A percentile compares a stretch with the other conserved stretches of the same genome.
phyloP scores from a whole-genome alignment of 2,888 invertebrate species.

The Girardia tigrina region DNA sequence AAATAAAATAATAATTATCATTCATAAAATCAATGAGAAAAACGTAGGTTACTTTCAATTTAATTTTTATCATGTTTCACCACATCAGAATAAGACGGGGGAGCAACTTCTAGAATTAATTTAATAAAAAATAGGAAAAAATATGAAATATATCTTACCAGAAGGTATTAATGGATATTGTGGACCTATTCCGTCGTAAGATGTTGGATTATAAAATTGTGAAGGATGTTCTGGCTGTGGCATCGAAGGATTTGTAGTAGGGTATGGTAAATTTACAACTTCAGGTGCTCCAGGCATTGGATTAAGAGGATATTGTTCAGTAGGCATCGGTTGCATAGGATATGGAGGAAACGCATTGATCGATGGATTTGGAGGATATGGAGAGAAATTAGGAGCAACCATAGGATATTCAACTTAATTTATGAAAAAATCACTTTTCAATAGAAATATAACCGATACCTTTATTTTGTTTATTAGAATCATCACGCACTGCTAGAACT shows the following conservation, averaged over 20 bases:
- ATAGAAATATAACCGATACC: too few species aligned
- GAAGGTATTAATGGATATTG: neutral
- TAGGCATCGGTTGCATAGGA: too few species aligned
- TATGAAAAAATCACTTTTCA: too few species aligned
- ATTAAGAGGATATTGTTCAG: neutral
- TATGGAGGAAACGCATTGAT: too few species aligned
- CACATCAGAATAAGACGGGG: neutral
- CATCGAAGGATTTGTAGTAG: too few species aligned
- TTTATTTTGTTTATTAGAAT: neutral
- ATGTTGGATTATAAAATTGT: neutral
- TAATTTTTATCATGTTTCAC: too few species aligned
- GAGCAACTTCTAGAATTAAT: neutral
- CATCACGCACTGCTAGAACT: neutral
- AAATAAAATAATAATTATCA: too few species aligned
- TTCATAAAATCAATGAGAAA: neutral
- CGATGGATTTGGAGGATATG: too few species aligned
- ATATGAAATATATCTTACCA: neutral
- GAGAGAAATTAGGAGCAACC: too few species aligned
- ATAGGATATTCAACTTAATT: too few species aligned
- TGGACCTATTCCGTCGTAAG: neutral
- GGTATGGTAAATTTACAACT: too few species aligned
- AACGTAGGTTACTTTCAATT: neutral
- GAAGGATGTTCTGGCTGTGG: neutral
- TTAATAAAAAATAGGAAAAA: neutral
- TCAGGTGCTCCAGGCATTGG: neutral